Evolutionary conservation across 1,140 invertebrate genomes (phyloP), one percentile per base, ranked within the genome.

Genomic region (Hormaphis cornu): DNA sequence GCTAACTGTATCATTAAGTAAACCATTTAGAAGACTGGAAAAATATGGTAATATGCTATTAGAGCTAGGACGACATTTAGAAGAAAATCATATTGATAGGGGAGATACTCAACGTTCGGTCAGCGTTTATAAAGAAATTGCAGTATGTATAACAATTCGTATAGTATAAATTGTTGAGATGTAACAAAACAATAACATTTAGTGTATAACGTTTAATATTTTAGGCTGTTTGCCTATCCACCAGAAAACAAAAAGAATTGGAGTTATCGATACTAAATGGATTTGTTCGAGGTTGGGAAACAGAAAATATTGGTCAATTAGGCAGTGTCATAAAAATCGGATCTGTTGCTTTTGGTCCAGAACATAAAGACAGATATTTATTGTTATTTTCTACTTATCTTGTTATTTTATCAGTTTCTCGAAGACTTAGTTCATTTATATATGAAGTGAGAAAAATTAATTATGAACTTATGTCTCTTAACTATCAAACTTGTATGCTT

Each of bases 61-160:
- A 79, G 96, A 99, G 79, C 79, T 98, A 53, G 93, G 97, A 75
- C 81, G 95, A 71, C 94, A 97, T 77, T 89, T 96, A 35, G 90
- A 95, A 82, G 95, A 97, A 79, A 89, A 86, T 76, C 95, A 99
- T 80, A 85, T 90, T 2, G 97, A 99, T 80, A 82, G 95, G 72
- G 97, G 96, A 3, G 95, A 99, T 76, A 92, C 94, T 1, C 95
- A 98, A 78, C 82, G 96, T 71, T 94, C 94, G 48, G 89, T 95
- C 73, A 86, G 86, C 72, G 89, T 98, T 28, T 98, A 95, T 78
- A 91, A 94, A 78, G 93, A 98, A 75, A 90, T 98, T 75, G 87
- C 91, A 71, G 92, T 95, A 81, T 85, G 86, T 85, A 69, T 56
- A 53, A 54, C 6, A 9, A 18, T n/a, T n/a, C n/a, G n/a, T n/a